phyloP scores from a whole-genome alignment of 2,888 invertebrate genomes.

The Chirona hameri region DNA sequence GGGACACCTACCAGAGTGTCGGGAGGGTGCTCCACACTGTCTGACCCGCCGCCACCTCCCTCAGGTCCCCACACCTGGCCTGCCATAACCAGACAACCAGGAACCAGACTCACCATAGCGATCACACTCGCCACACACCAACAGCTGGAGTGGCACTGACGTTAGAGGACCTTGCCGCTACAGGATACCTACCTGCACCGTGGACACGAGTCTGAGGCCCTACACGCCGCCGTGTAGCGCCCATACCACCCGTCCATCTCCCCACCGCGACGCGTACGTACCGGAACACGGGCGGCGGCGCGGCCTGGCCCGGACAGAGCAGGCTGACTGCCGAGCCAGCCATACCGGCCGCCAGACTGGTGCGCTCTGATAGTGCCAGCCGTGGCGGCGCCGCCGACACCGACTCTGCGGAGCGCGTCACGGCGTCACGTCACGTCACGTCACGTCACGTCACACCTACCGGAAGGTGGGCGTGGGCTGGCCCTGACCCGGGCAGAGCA shows the following conservation, averaged over 20 bases:
- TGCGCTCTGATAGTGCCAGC: constrained; percentile 47
- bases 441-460: constrained; percentile 29
- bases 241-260: no score
- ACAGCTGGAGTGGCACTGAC: no score
- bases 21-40: not conserved
- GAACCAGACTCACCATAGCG: no score
- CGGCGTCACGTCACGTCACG: no score
- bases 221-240: no score
- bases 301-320: constrained; percentile 63
- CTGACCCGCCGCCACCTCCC: not conserved
- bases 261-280: constrained; percentile 48
- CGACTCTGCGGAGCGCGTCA: constrained; percentile 42
- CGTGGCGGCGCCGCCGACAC: constrained; percentile 42
- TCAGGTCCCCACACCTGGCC: no score
- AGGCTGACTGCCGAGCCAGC: constrained; percentile 50
- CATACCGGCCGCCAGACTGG: constrained; percentile 42
- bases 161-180: no score
- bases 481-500: constrained; percentile 67
- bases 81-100: no score
- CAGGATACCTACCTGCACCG: not conserved
- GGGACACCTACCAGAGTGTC: not conserved
- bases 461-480: constrained; percentile 64
- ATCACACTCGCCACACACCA: no score
- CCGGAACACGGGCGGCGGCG: constrained; percentile 66
- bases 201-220: no score